phyloP scores from a whole-genome alignment of 1,140 invertebrate genomes.

The Oreohelix idahoensis region DNA sequence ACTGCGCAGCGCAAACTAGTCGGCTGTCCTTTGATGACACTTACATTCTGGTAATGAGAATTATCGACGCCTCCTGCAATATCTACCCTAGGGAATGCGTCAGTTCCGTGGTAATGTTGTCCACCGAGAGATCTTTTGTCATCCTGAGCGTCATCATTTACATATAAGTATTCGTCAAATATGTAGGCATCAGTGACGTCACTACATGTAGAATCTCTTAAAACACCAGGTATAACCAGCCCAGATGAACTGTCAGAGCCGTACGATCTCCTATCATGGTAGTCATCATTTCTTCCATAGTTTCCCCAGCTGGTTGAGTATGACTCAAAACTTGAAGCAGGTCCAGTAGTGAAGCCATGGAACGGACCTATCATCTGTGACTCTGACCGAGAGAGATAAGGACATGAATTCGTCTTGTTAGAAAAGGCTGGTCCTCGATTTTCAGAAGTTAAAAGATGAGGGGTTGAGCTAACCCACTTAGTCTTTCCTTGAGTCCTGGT shows the following conservation, averaged over 20 bases:
- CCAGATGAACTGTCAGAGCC: conserved; percentile 39
- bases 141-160: neutral
- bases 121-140: conserved; percentile 6
- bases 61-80: neutral
- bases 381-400: neutral
- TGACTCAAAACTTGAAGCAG: neutral
- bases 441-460: conserved; percentile 22
- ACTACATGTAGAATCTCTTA: conserved; percentile 18
- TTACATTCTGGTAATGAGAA: conserved; percentile 22
- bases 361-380: neutral
- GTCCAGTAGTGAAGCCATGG: neutral
- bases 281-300: conserved; percentile 8
- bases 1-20: neutral
- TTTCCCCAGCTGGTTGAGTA: conserved; percentile 15
- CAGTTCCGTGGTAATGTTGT: neutral
- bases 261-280: conserved; percentile 2
- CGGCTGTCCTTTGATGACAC: conserved; percentile 7
- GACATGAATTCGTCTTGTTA: neutral
- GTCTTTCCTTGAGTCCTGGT: neutral
- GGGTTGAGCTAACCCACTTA: conserved; percentile 30
- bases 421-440: neutral
- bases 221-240: conserved; percentile 18
- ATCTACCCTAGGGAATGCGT: too few relatives aligned
- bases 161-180: conserved; percentile 33
- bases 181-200: conserved; percentile 34